Evolutionary conservation across 2,888 invertebrate species (phyloP), one percentile per base, ranked within the genome.

Genomic region (Drosophila algonquin): DNA sequence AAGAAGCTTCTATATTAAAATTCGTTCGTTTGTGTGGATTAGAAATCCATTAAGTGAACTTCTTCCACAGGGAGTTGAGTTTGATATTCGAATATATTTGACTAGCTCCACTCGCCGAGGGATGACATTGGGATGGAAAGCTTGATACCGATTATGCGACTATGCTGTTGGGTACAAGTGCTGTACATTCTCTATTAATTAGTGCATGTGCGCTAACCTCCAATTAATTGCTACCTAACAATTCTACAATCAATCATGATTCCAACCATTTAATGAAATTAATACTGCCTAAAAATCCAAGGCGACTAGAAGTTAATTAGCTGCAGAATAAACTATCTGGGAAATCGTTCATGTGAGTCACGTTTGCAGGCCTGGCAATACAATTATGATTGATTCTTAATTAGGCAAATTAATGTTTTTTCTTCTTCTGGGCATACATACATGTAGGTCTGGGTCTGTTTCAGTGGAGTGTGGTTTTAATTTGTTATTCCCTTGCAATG

Each of bases 401-500:
- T 72, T 44, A 73, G 54, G 58, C 51, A 64, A 64, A 55, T 72
- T 59, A 72, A 64, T 51, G 47, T 54, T 63, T 60, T 18, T 32
- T 40, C 14, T 7, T 40, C 40, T 40, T 14, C 35, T 40, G 35
- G 21, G 21, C 21, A 21, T 21, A 3, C 21, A 21, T 21, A 18
- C 18, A 18, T 18, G 18, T 18, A 21, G 21, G 21, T 52, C 50
- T 46, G 21, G 27, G 48, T 21, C 30, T 21, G 21, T 2, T 6
- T 27, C 35, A 35, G 16, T 14, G 48, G 35, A 67, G 63, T 80
- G 57, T 77, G 65, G 65, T 57, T 69, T 84, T 81, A 79, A 84
- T 79, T 81, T 60, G 64, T 68, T 57, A 76, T 87, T 77, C 77
- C 78, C 62, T 55, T 54, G 53, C 63, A 75, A 67, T 79, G 72